Base-by-base conservation (phyloP, 2,888 invertebrate species). In the Harpagoxenus sublaevis region DNA sequence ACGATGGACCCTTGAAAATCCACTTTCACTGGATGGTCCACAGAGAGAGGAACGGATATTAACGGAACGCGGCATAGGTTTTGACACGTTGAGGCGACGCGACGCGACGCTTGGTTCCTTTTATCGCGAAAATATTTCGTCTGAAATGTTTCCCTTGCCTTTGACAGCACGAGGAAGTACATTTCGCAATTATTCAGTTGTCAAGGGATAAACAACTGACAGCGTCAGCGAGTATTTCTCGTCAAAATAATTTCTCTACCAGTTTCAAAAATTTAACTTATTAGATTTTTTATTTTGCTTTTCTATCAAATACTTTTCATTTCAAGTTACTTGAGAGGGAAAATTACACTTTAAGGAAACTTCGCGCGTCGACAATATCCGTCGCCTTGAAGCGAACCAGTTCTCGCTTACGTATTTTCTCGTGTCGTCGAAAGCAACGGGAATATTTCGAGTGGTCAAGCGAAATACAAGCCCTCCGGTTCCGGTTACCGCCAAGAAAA, bases 11-110 rank as follows among this genome's bases (percentile, higher is more conserved):
- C 28, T 55, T 45, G 86, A 74, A 55, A 55, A 78, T 81, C 48
- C 55, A 65, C 74, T 53, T 65, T 77, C 70, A 68, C 51, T 60
- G 45, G 18, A 63, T 28, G 82, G 79, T 84, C 83, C 3, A 3
- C 3, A 35, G 1, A 42, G 9, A 42, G 9, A 57, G 23, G 48
- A 57, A 28, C 42, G 48, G 35, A 28, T 65, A 63, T 62, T 65
- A 48, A 53, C 73, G 35, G 28, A 9, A 53, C 39, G 51, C 35
- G 9, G 12, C 6, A 57, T 35, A n/a, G 45, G 3, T 23, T 66
- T 55, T 53, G 63, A 60, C 45, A 39, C 3, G 12, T 15, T 8
- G 10, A 70, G 3, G 12, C 51, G 9, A n/a, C 23, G 23, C 51
- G 9, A n/a, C 23, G 23, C 23, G 23, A 23, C 60, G 45, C 9